Conservation (phyloP, 23 tunicate species). For the Halocynthia aurantium region DNA sequence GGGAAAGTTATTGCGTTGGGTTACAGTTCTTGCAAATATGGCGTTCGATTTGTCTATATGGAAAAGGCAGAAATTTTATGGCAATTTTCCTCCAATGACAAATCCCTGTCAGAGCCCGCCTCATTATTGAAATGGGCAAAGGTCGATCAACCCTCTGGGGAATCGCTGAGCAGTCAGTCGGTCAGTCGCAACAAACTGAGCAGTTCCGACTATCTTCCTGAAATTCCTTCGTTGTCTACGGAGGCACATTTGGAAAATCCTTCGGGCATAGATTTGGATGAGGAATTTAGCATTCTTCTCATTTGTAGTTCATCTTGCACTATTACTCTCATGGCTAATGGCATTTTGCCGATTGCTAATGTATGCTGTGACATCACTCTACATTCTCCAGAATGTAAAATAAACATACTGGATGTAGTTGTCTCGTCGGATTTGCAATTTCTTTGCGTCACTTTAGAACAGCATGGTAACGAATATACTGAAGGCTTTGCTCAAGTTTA, state of each 20-base stretch:
- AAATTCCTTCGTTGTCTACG: neutral
- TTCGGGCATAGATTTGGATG: neutral
- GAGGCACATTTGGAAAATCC: neutral
- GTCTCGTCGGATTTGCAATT: too few species aligned
- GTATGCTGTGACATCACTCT: neutral
- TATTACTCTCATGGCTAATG: slow-evolving; percentile 17
- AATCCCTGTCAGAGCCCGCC: slow-evolving; percentile 2
- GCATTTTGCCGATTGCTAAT: slow-evolving; percentile 7
- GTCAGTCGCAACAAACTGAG: neutral
- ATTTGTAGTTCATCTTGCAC: slow-evolving; percentile 2
- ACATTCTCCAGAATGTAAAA: neutral
- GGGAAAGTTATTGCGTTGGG: slow-evolving; percentile 70
- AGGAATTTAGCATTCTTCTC: slow-evolving; percentile 1
- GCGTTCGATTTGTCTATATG: slow-evolving; percentile 58
- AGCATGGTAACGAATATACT: neutral
- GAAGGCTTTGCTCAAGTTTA: neutral
- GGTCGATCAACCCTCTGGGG: neutral
- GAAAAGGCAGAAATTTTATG: slow-evolving; percentile 45
- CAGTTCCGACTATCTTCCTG: slow-evolving; percentile 18
- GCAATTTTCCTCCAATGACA: slow-evolving; percentile 2
- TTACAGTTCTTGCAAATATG: slow-evolving; percentile 28
- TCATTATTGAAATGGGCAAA: slow-evolving; percentile 46
- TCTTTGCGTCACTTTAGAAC: too few species aligned
- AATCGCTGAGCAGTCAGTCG: neutral
- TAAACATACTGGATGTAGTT: neutral